Conservation (phyloP, 1,140 invertebrate species). For the Planococcus citri region DNA sequence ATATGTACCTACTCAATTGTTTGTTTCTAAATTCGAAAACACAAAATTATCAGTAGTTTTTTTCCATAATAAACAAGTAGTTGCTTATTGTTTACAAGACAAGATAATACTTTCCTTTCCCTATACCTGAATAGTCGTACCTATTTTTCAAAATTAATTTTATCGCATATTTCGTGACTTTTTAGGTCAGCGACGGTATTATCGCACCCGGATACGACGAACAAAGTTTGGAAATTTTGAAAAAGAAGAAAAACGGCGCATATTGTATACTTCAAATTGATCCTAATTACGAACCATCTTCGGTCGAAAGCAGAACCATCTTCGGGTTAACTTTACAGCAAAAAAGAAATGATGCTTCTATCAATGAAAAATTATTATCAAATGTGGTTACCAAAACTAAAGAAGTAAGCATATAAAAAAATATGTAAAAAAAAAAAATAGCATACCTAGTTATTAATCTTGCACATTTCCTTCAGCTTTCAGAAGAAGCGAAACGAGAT, state of each 20-base stretch:
- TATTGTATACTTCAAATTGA: slow-evolving; percentile 95
- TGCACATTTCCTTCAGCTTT: slow-evolving; percentile 38
- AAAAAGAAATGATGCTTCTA: slow-evolving; percentile 75
- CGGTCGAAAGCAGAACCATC: slow-evolving; percentile 71
- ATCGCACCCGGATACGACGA: slow-evolving; percentile 66
- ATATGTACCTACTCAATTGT: too few relatives aligned
- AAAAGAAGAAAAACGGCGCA: slow-evolving; percentile 87
- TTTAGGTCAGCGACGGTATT: slow-evolving; percentile 83
- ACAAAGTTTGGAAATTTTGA: slow-evolving; percentile 75
- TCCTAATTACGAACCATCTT: slow-evolving; percentile 62
- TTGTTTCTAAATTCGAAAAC: too few relatives aligned
- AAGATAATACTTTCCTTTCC: too few relatives aligned
- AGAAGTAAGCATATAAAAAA: slow-evolving; percentile 34
- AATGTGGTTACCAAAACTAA: slow-evolving; percentile 71
- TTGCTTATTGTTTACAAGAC: too few relatives aligned
- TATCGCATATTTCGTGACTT: not conserved
- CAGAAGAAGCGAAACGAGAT: slow-evolving; percentile 67
- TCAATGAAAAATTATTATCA: slow-evolving; percentile 62
- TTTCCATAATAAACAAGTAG: too few relatives aligned
- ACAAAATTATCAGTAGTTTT: too few relatives aligned
- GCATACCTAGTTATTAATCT: not conserved
- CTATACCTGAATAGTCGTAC: too few relatives aligned
- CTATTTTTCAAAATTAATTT: too few relatives aligned
- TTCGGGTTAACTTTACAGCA: slow-evolving; percentile 90
- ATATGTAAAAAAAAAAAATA: not conserved